A percentile compares a stretch with the other conserved stretches of the same genome.
phyloP scores from a whole-genome alignment of 23 tunicate genomes.

The Botrylloides violaceus region DNA sequence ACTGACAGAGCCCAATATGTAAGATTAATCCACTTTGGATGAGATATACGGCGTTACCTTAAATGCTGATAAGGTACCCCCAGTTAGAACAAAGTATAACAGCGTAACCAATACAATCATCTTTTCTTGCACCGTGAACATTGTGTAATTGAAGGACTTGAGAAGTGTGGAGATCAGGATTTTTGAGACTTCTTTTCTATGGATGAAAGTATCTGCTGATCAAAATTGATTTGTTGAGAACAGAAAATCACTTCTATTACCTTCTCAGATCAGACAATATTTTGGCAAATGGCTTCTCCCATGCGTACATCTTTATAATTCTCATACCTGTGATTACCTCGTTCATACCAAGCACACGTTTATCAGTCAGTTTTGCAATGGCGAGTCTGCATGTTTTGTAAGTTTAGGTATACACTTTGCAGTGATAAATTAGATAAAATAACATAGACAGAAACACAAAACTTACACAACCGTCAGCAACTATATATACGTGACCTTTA shows the following conservation, averaged over 20 bases:
- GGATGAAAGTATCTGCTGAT: not conserved
- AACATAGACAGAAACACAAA: too few species aligned
- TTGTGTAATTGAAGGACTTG: constrained; percentile 31
- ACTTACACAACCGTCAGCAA: too few species aligned
- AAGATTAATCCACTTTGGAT: too few species aligned
- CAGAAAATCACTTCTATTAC: constrained; percentile 8
- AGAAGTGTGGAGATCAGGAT: constrained; percentile 24
- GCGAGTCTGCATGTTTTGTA: constrained; percentile 7
- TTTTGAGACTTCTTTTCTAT: constrained; percentile 31
- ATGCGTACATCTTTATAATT: constrained; percentile 67
- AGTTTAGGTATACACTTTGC: too few species aligned
- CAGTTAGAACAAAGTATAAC: constrained; percentile 16
- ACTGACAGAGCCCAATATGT: too few species aligned
- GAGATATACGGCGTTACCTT: constrained; percentile 22
- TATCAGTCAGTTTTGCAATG: constrained; percentile 33
- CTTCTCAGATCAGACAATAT: constrained; percentile 31
- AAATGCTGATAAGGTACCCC: constrained; percentile 31
- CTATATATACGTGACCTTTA: too few species aligned
- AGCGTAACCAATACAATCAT: constrained; percentile 26
- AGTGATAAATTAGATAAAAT: too few species aligned
- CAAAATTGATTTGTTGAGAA: not conserved
- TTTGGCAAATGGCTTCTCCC: constrained; percentile 63
- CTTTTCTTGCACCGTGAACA: constrained; percentile 2
- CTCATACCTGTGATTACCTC: constrained; percentile 68
- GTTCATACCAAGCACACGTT: constrained; percentile 49